These are phyloP conservation scores for Xestia c-nigrum DNA, from an alignment of 2,888 invertebrate genomes.

Conservation along the genomic window DNA sequence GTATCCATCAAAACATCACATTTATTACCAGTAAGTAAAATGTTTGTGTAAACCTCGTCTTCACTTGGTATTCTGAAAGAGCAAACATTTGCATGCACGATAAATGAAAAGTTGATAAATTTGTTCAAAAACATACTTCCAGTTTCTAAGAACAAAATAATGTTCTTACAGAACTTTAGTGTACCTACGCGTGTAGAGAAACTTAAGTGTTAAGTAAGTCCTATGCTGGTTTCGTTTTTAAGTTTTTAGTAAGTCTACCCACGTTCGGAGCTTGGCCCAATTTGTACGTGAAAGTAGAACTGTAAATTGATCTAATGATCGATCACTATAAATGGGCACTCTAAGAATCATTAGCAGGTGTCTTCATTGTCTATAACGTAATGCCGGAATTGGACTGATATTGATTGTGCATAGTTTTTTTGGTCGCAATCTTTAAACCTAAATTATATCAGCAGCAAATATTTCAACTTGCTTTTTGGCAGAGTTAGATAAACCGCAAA, in stretches of 20 bases:
- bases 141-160: not conserved
- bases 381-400: not conserved
- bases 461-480: not conserved
- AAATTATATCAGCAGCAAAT: not conserved
- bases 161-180: not conserved
- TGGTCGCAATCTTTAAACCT: not conserved
- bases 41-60: too few relatives aligned
- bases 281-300: slow-evolving; percentile 54
- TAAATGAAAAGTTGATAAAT: not conserved
- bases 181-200: not conserved
- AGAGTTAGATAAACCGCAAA: not conserved
- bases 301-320: slow-evolving; percentile 44
- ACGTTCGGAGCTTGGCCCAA: slow-evolving; percentile 32
- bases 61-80: slow-evolving; percentile 21
- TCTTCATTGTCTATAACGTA: slow-evolving; percentile 25
- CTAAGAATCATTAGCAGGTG: slow-evolving; percentile 32
- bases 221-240: slow-evolving; percentile 18
- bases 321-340: slow-evolving; percentile 22
- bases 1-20: not conserved
- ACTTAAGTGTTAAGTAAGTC: slow-evolving; percentile 1
- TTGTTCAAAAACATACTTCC: not conserved
- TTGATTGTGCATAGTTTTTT: slow-evolving; percentile 2
- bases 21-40: not conserved
- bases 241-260: slow-evolving; percentile 27
- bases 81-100: slow-evolving; percentile 24